Evolutionary conservation across 2,888 invertebrate genomes (phyloP), one percentile per base, ranked within the genome.

Genomic region (Onchidella celtica): DNA sequence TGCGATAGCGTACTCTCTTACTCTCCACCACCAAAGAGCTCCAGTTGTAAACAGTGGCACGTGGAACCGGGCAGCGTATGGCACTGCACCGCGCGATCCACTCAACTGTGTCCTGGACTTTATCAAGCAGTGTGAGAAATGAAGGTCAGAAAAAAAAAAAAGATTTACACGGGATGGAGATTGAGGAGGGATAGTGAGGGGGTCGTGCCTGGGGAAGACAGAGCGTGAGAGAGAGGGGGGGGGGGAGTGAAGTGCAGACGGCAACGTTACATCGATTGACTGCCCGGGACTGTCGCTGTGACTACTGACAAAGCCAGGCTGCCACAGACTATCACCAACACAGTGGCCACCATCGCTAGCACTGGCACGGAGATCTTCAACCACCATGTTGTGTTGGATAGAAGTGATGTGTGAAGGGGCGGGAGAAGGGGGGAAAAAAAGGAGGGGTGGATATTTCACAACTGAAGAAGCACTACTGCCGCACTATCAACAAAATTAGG

Each of bases 1-100:
- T 59, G 73, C 55, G 73, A 73, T 32, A 59, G 34, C 34, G 73
- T 75, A 75, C 75, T 75, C 75, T 75, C 75, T 32, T 17, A 65
- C 38, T 65, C 75, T 27, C 63, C 32, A 55, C 63, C 65, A 47
- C 65, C 63, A 65, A 75, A 75, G 47, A 65, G 65, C 75, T 75
- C n/a, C 32, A 65, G 65, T 75, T 75, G 75, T 75, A 75, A 75
- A 75, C 75, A 75, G 14, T 65, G 75, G 75, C 75, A 75, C 75
- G 75, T 75, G 75, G 65, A 65, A 34, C n/a, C 36, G 57, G 57
- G 73, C 61, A 34, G 57, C 73, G 61, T 27, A 59, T 59, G 73
- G 61, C 73, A 73, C n/a, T n/a, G n/a, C n/a, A n/a, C n/a, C n/a
- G n/a, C n/a, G n/a, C 57, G 57, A 73, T 59, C 24, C 61, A 61